Evolutionary conservation across 1,140 invertebrate genomes (phyloP).

Genomic region (Scaptomyza hsui): DNA sequence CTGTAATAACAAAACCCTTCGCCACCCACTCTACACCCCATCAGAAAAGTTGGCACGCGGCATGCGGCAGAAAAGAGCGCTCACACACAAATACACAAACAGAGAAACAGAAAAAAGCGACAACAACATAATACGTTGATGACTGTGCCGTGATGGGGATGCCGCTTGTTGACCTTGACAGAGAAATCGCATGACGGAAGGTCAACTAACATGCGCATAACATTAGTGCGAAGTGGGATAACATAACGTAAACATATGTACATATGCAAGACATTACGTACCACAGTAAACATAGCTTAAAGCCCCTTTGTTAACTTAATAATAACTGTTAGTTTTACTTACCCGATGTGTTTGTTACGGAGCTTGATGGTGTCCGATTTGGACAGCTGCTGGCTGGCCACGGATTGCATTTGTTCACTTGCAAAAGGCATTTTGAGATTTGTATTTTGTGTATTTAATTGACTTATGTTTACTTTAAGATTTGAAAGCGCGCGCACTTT

Average conservation of each 20-base stretch:
- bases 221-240: conserved; percentile 13
- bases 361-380: conserved; percentile 91
- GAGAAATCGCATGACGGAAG: conserved; percentile 56
- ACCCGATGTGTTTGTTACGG: conserved; percentile 92
- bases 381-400: conserved; percentile 87
- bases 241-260: conserved; percentile 7
- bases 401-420: conserved; percentile 76
- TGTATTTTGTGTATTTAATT: neutral
- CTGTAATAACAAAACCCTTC: neutral
- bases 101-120: conserved; percentile 9
- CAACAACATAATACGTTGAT: conserved; percentile 20
- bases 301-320: neutral
- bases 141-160: conserved; percentile 64
- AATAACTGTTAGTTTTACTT: conserved; percentile 79
- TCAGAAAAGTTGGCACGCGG: conserved; percentile 26
- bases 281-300: neutral
- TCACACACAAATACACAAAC: conserved; percentile 19
- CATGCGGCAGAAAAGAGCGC: conserved; percentile 27
- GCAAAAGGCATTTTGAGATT: conserved; percentile 75
- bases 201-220: conserved; percentile 45
- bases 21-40: neutral
- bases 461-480: conserved; percentile 6
- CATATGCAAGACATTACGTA: neutral
- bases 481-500: conserved; percentile 19
- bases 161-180: conserved; percentile 75